Evolutionary conservation across 1,140 invertebrate species (phyloP), one percentile per base, ranked within the genome.

Genomic region (Parasteatoda tepidariorum): DNA sequence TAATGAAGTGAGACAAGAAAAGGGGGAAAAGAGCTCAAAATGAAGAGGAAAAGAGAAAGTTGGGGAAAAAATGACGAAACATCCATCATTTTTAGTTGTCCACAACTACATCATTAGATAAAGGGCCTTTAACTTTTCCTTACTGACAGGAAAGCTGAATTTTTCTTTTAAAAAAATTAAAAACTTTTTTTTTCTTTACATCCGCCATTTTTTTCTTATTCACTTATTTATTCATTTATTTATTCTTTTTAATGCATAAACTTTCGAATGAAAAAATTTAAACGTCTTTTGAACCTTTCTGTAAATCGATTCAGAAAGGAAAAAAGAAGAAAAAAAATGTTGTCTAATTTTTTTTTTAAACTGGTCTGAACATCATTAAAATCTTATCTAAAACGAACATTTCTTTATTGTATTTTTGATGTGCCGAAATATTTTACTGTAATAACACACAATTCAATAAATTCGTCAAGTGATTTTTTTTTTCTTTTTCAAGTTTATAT

Each of bases 41-140:
- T n/a, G 26, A 34, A 33, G 64, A 18, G 64, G 33, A 30, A 13
- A 15, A 30, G 11, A 15, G 26, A 7, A 26, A 30, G 30, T 22
- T 13, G 30, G 13, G 61, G 26, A 28, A 26, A n/a, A n/a, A 64
- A 30, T 22, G n/a, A 11, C 13, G 13, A 15, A 64, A 33, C 64
- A 67, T 67, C 64, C 30, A 67, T 67, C 64, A 67, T 67, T n/a
- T n/a, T 33, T 34, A 41, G 64, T 67, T 67, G 64, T 67, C 64
- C 64, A 38, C 64, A 67, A 67, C 64, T 67, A 67, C 64, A 67
- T 67, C 64, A 67, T 67, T 67, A 67, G 64, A 33, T 38, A 67
- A 38, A 30, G 64, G 34, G 64, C 64, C 64, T 67, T 38, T 67
- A 38, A 67, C 64, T 67, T 67, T 26, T 24, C 34, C 31, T 24